Conservation (phyloP, 1,140 invertebrate genomes). For the Rhopalosiphum maidis region DNA sequence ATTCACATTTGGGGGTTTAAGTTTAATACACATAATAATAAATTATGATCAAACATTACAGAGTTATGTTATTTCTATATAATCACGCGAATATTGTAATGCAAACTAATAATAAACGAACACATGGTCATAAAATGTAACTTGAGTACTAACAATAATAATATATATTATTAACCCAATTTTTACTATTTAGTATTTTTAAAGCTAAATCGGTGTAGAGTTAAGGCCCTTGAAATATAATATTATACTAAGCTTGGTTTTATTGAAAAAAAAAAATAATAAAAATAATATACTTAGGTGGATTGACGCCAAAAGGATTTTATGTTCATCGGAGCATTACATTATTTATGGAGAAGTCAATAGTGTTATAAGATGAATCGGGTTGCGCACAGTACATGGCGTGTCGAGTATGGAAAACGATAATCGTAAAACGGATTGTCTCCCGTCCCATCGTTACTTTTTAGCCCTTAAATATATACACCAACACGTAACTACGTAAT, state of each 20-base stretch:
- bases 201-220: neutral
- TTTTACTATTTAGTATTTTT: neutral
- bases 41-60: neutral
- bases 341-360: conserved; percentile 36
- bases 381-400: neutral
- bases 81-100: neutral
- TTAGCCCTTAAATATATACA: conserved; percentile 4
- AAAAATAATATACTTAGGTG: neutral
- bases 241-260: neutral
- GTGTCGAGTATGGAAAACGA: conserved; percentile 37
- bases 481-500: neutral
- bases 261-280: neutral
- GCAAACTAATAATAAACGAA: neutral
- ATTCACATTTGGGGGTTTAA: neutral
- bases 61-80: neutral
- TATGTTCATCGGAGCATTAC: conserved; percentile 35
- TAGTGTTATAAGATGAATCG: conserved; percentile 37
- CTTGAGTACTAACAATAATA: neutral
- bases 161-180: neutral
- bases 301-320: conserved; percentile 43
- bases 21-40: neutral
- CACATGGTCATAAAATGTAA: neutral
- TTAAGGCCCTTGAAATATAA: neutral
- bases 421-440: conserved; percentile 33
- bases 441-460: conserved; percentile 7